Evolutionary conservation across 64 coral and sea anemone genomes (phyloP).

Genomic region (Dendronephthya gigantea): DNA sequence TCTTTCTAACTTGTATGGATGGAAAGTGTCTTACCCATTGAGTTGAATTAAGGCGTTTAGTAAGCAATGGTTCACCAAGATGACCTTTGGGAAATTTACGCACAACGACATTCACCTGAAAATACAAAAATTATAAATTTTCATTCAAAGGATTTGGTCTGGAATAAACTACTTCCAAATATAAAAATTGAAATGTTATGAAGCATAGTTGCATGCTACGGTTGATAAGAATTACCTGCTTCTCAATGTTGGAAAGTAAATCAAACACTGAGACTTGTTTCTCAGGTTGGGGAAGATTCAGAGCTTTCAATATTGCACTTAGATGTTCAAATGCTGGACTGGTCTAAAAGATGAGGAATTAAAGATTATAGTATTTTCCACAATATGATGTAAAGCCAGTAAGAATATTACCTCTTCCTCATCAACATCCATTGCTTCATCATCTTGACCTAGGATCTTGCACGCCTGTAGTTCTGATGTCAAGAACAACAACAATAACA

Average conservation of each 20-base stretch:
- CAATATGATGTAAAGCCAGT: too few species aligned
- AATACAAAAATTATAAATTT: too few species aligned
- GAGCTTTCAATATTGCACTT: constrained; percentile 43
- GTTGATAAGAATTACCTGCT: too few species aligned
- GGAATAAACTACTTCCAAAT: too few species aligned
- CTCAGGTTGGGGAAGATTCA: constrained; percentile 54
- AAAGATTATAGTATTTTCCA: too few species aligned
- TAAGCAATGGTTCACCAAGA: constrained; percentile 66
- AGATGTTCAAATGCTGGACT: constrained; percentile 59
- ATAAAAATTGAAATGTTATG: too few species aligned
- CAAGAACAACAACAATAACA: constrained; percentile 76
- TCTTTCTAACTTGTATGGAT: background rate
- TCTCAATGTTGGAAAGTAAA: constrained; percentile 76
- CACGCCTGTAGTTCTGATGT: constrained; percentile 92
- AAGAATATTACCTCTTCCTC: constrained; percentile 23
- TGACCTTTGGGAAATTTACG: constrained; percentile 55
- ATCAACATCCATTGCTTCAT: constrained; percentile 82
- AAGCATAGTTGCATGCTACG: too few species aligned
- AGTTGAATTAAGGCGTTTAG: constrained; percentile 42
- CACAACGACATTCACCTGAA: constrained; percentile 52
- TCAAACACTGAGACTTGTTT: constrained; percentile 68
- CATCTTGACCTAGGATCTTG: constrained; percentile 56
- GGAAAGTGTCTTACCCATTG: constrained; percentile 65
- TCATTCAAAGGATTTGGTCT: too few species aligned
- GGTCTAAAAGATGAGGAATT: constrained; percentile 26